These are phyloP conservation scores for Dolomedes plantarius DNA, from an alignment of 2,888 invertebrate species.

Conservation along the genomic window DNA sequence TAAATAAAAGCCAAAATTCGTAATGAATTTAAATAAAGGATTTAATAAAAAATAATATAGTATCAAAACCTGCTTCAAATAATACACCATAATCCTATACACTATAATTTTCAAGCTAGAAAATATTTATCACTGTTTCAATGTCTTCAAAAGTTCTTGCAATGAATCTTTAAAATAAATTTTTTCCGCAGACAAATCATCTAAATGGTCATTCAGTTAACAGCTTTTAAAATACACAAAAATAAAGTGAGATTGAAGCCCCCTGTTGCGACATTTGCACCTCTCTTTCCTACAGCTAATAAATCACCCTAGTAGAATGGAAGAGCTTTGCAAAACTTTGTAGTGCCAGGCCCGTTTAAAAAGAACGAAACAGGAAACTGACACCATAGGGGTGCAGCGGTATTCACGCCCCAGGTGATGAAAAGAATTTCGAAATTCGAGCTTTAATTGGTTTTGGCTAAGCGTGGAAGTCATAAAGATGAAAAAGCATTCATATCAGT, in stretches of 20 bases:
- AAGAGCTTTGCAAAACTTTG: background rate
- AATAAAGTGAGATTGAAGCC: background rate
- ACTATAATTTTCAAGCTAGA: too few relatives aligned
- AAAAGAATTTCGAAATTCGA: constrained; percentile 11
- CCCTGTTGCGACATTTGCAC: background rate
- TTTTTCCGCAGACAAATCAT: background rate
- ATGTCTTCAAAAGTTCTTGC: too few relatives aligned
- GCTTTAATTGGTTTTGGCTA: constrained; percentile 4
- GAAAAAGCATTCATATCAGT: background rate
- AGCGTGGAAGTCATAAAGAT: background rate
- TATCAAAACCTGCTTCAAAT: too few relatives aligned
- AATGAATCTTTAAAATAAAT: too few relatives aligned
- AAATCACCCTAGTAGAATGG: background rate
- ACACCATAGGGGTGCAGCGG: constrained; percentile 9
- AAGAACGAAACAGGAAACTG: constrained; percentile 3
- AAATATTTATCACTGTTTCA: too few relatives aligned
- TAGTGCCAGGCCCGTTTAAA: background rate
- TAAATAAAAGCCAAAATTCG: too few relatives aligned
- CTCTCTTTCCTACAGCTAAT: background rate
- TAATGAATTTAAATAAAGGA: too few relatives aligned
- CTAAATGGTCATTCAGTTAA: background rate
- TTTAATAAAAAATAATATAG: too few relatives aligned
- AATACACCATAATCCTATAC: too few relatives aligned
- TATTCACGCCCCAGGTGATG: constrained; percentile 5
- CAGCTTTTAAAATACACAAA: background rate